phyloP scores from a whole-genome alignment of 2,888 invertebrate species.

The Macrosoma leucophasiata region DNA sequence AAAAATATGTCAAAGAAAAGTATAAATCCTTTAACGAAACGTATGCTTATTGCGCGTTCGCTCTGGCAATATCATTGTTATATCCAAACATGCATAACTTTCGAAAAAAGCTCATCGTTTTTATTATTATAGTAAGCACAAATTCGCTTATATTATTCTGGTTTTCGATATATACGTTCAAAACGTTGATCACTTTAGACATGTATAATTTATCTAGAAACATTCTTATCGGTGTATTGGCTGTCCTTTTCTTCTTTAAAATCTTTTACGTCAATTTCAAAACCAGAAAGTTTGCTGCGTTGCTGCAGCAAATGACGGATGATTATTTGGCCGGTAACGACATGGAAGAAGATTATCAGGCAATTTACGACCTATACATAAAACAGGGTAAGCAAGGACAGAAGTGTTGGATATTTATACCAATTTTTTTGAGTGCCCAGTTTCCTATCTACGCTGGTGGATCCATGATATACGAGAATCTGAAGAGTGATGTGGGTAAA shows the following conservation, averaged over 20 bases:
- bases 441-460: constrained; percentile 46
- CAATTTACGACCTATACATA: constrained; percentile 41
- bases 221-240: constrained; percentile 39
- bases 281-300: constrained; percentile 34
- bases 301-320: constrained; percentile 41
- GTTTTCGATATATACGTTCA: constrained; percentile 40
- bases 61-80: constrained; percentile 41
- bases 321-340: constrained; percentile 45
- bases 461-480: constrained; percentile 39
- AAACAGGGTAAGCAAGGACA: constrained; percentile 39
- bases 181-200: constrained; percentile 38
- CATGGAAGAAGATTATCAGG: constrained; percentile 40
- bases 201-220: constrained; percentile 46
- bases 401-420: constrained; percentile 43
- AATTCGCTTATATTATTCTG: constrained; percentile 42
- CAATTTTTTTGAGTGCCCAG: constrained; percentile 36
- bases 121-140: constrained; percentile 29
- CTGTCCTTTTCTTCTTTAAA: constrained; percentile 49
- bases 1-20: constrained; percentile 27
- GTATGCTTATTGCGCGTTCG: constrained; percentile 43
- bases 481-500: constrained; percentile 38
- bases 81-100: constrained; percentile 45
- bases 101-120: constrained; percentile 28
- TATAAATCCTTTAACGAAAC: constrained; percentile 48
- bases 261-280: constrained; percentile 40